Evolutionary conservation across 1,140 invertebrate species (phyloP).

Genomic region (Venturia canescens): DNA sequence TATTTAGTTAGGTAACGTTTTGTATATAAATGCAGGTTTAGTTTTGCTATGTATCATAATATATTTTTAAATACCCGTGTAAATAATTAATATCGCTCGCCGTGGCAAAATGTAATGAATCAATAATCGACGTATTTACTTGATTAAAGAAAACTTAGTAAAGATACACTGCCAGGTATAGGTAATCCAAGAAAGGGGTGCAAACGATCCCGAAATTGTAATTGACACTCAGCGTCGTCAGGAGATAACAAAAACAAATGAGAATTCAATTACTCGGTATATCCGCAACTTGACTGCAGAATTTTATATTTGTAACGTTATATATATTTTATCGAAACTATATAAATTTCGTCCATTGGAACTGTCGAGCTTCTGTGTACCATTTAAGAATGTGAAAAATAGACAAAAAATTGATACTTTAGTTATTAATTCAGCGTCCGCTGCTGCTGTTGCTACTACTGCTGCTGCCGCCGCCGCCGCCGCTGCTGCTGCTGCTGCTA

Average conservation of each 20-base stretch:
- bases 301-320: slow-evolving; percentile 31
- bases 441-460: slow-evolving; percentile 21
- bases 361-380: slow-evolving; percentile 73
- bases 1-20: slow-evolving; percentile 47
- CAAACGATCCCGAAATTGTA: neutral
- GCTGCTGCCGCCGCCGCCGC: neutral
- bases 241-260: neutral
- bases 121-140: neutral
- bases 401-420: slow-evolving; percentile 16
- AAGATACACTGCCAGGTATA: slow-evolving; percentile 9
- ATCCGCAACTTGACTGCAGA: neutral
- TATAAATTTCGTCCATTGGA: slow-evolving; percentile 70
- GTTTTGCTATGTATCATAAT: slow-evolving; percentile 67
- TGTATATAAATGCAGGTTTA: slow-evolving; percentile 68
- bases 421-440: neutral
- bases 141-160: neutral
- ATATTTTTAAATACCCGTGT: slow-evolving; percentile 67
- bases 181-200: neutral
- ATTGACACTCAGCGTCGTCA: slow-evolving; percentile 7
- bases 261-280: slow-evolving; percentile 15
- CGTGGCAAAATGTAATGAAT: slow-evolving; percentile 35
- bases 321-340: slow-evolving; percentile 38
- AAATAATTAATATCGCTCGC: slow-evolving; percentile 56
- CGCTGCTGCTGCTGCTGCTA: slow-evolving; percentile 21
- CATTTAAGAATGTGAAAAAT: slow-evolving; percentile 50